Evolutionary conservation across 2,888 invertebrate genomes (phyloP), one percentile per base, ranked within the genome.

Genomic region (Amiota mariae): DNA sequence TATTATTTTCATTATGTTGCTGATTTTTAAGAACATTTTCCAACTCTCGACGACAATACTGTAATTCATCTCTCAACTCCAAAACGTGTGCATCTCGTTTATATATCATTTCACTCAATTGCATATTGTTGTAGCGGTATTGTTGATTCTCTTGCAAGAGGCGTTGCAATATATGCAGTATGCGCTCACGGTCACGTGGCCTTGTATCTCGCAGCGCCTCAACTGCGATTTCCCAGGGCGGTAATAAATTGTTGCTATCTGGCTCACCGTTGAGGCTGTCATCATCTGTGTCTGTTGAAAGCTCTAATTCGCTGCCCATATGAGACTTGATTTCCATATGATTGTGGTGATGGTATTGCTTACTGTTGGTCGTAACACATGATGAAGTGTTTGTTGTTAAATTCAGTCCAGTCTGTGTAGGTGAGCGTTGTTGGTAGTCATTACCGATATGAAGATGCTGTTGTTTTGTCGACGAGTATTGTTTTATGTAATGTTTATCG

Each of bases 261-360:
- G 89, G 87, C 76, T 90, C 90, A 2, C 90, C 90, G 59, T 87
- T 87, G 36, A 90, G 80, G 73, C 91, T 91, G 75, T 95, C 93
- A 68, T 95, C 93, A 83, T 95, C 93, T 8, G 95, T 95, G 85
- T 95, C 95, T 1, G 94, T 94, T 8, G 93, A 93, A 74, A 93
- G 86, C 82, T 94, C 93, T 76, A 93, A 93, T 85, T 95, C 95
- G 18, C 93, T 92, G 74, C 88, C 85, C 76, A 84, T 64, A 73
- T 86, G 84, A 3, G 83, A 77, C 47, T 77, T 77, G 1, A 67
- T 75, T 2, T 85, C 82, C 54, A 82, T 82, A 18, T 79, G 80
- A 15, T 63, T 51, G 49, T 73, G 76, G 12, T 71, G 78, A 18
- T 72, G 80, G 77, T 76, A 78, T 73, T 67, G 75, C 64, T 72